phyloP scores from a whole-genome alignment of 2,888 invertebrate species.

The Augochlorella aurata region DNA sequence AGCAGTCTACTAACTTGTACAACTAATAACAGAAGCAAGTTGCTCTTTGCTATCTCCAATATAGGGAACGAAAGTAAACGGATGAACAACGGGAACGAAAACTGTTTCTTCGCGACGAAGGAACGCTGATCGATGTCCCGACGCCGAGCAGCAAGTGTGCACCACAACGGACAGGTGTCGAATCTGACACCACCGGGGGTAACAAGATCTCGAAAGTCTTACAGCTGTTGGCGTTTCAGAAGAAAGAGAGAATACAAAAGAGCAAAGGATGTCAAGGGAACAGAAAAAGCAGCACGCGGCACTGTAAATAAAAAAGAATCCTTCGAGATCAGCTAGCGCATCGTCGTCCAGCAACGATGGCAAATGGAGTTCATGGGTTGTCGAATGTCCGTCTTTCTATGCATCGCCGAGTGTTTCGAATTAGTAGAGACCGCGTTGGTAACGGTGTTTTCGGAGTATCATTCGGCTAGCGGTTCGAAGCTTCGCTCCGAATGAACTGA shows the following conservation, averaged over 20 bases:
- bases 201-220: neutral
- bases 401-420: neutral
- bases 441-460: constrained; percentile 73
- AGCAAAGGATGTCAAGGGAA: neutral
- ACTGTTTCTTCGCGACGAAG: neutral
- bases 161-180: neutral
- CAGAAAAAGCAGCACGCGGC: neutral
- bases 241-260: neutral
- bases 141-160: neutral
- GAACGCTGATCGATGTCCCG: neutral
- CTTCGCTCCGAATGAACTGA: constrained; percentile 70
- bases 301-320: neutral
- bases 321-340: constrained; percentile 23
- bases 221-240: neutral
- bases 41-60: constrained; percentile 4
- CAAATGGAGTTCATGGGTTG: neutral
- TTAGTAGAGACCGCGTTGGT: constrained; percentile 75
- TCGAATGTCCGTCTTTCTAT: neutral
- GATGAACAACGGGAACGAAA: neutral
- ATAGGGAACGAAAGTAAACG: neutral
- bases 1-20: neutral
- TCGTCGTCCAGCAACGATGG: constrained; percentile 43
- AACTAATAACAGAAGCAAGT: neutral
- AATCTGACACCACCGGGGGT: neutral
- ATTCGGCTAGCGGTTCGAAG: constrained; percentile 69